A percentile compares a stretch with the other conserved stretches of the same genome.
These are phyloP conservation scores for Pentamera pediparva DNA, from an alignment of 53 echinoderm and acorn worm species.

Conservation along the genomic window DNA sequence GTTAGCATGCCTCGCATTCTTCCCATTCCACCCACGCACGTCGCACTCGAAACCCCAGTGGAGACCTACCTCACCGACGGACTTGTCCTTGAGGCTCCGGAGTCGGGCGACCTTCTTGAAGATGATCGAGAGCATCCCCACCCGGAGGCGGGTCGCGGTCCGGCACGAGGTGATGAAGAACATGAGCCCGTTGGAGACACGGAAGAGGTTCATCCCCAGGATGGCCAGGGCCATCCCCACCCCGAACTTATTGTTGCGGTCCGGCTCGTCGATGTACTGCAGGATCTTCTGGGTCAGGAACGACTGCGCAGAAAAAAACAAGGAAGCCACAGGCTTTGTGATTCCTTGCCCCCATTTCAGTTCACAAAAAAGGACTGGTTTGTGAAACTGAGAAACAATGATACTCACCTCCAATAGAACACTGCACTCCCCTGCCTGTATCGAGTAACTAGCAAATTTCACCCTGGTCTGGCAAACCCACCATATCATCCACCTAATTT, in stretches of 20 bases:
- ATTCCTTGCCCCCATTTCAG: too few relatives aligned
- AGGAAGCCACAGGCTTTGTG: too few relatives aligned
- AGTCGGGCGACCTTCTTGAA: slow-evolving; percentile 75
- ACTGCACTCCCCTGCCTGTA: too few relatives aligned
- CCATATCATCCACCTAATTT: too few relatives aligned
- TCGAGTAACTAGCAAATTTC: too few relatives aligned
- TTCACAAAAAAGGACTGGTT: too few relatives aligned
- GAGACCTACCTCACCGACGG: slow-evolving; percentile 82
- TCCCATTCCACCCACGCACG: too few relatives aligned
- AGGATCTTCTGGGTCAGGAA: slow-evolving; percentile 60
- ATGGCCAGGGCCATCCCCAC: slow-evolving; percentile 51
- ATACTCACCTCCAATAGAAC: too few relatives aligned
- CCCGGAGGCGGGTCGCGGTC: slow-evolving; percentile 65
- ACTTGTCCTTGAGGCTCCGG: slow-evolving; percentile 76
- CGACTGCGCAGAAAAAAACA: slow-evolving; percentile 37
- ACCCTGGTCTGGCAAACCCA: too few relatives aligned
- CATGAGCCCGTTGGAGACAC: slow-evolving; percentile 53
- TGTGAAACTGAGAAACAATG: too few relatives aligned
- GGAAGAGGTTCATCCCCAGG: slow-evolving; percentile 51
- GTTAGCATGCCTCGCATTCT: too few relatives aligned
- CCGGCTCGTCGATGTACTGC: slow-evolving; percentile 52
- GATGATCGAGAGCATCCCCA: slow-evolving; percentile 53
- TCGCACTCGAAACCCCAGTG: too few relatives aligned
- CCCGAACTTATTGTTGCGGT: slow-evolving; percentile 54
- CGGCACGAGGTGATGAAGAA: slow-evolving; percentile 71